Base-by-base conservation (phyloP, 2,888 invertebrate species). In the Nymphalis urticae region DNA sequence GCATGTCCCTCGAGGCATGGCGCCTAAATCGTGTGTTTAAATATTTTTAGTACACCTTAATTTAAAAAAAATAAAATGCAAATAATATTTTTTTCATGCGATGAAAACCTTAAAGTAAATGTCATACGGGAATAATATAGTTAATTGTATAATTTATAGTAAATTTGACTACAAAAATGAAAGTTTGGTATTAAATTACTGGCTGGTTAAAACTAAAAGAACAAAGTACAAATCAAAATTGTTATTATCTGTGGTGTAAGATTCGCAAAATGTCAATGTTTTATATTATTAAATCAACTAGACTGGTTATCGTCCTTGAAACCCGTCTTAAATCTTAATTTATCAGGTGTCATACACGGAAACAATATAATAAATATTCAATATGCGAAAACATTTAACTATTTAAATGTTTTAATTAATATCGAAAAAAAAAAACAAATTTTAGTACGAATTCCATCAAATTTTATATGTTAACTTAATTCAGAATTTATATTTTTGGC, bases 21-120 rank as follows among this genome's bases (percentile, higher is more conserved):
- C 70, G 68, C 70, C 68, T 65, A 64, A 64, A 61, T 62, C 59
- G 64, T 59, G 64, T 66, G 63, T 16, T 72, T 48, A 24, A 62
- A 72, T 54, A 70, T 59, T 65, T 59, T 56, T 42, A 42, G 13
- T 42, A 42, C 13, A 13, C 42, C 13, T 13, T 42, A 2, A 42
- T 13, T 42, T 42, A 42, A 42, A 7, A 2, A 42, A 42, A 27
- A 13, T 13, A 42, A 13, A 2, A 1, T 42, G 10, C 42, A 3
- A 1, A 42, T 13, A 13, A 42, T 3, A 21, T 21, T 1, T 21
- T 21, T 21, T 21, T 21, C 1, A 21, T 21, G 21, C 21, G 21
- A 21, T 21, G 2, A 21, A 21, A 21, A 21, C 21, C 2, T 21
- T 21, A 21, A 21, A 21, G 21, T 21, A 21, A 1, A 21, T 21